Base-by-base conservation (phyloP, 2,888 invertebrate genomes). In the Ptychoptera contaminata region DNA sequence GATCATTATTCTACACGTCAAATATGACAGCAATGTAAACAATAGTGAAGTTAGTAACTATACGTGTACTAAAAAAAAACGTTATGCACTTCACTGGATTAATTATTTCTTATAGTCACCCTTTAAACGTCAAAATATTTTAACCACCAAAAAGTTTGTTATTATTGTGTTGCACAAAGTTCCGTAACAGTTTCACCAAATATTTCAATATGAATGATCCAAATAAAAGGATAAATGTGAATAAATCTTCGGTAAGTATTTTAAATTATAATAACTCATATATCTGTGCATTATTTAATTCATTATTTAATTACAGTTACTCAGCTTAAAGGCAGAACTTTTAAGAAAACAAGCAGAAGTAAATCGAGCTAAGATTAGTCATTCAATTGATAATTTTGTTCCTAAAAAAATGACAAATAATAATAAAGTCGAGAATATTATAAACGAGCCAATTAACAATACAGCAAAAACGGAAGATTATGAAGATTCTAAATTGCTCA, bases 301-400 rank as follows among this genome's bases (percentile, higher is more conserved):
- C 11, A 12, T 35, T 46, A 34, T 37, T 45, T 42, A 37, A 30
- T 64, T 63, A 41, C 58, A 78, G 73, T 59, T 87, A 42, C 65
- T 87, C n/a, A 84, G 82, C 56, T 68, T 94, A 48, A 92, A 92
- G 68, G 92, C 93, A 1, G 93, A 94, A 65, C 69, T 94, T 12
- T 62, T 84, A 39, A 74, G 82, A 49, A 93, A 93, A 63, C 84
- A 90, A 64, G 79, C 83, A 54, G 90, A 92, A 65, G 78, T 86
- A 2, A 68, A 71, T 46, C 74, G 77, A 56, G 76, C 76, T 7
- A 84, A 78, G 56, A 65, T 67, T 16, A 56, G 67, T 2, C 69
- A 73, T 2, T 63, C 68, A 45, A 59, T 73, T 52, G 71, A 71
- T 43, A 67, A 68, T 47, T 71, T 68, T 47, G 67, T 68, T 42